Conservation (phyloP, 2,797 vertebrate species). For the Crypturellus tataupa region DNA sequence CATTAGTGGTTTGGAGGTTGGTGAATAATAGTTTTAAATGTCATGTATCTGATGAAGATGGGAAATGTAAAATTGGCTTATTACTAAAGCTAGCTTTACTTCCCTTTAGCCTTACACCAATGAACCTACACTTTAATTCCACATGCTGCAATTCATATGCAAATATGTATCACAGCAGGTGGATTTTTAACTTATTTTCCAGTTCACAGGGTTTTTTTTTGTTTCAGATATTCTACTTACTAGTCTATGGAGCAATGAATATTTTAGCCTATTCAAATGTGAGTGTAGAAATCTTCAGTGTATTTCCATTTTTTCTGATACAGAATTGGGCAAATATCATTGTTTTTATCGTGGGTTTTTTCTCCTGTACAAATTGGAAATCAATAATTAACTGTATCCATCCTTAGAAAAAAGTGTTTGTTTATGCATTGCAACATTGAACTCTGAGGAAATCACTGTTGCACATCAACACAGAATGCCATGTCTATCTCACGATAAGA, state of each 20-base stretch:
- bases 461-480: too few relatives aligned
- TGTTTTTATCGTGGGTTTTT: background rate
- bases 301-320: background rate
- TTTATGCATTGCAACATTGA: background rate
- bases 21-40: background rate
- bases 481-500: fast-evolving
- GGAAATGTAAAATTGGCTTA: background rate
- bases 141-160: background rate
- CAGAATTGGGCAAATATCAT: background rate
- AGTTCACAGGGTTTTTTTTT: background rate
- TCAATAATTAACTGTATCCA: background rate
- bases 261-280: background rate
- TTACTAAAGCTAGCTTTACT: background rate
- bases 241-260: background rate
- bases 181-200: background rate
- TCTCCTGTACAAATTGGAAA: background rate
- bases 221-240: background rate
- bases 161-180: background rate
- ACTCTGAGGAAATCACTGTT: background rate
- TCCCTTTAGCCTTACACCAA: background rate
- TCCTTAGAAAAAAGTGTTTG: background rate
- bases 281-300: fast-evolving
- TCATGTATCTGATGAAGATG: background rate
- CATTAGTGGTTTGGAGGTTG: background rate
- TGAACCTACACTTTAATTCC: background rate